Conservation (phyloP, 2,888 invertebrate species). For the Dione vanillae region DNA sequence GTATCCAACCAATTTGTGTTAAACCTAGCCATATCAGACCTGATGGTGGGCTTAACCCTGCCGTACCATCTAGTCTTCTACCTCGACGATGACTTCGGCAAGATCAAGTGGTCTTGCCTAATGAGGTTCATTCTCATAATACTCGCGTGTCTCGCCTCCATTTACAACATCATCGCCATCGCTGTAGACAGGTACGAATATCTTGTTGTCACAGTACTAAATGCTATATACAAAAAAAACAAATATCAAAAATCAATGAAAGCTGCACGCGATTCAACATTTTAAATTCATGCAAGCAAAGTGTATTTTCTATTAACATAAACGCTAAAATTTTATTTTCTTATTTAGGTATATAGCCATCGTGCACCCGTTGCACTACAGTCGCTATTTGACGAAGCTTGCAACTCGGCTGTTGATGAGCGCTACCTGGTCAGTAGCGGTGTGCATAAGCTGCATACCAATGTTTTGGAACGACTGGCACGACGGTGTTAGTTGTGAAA, state of each 20-base stretch:
- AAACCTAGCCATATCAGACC: constrained; percentile 91
- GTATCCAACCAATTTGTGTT: constrained; percentile 91
- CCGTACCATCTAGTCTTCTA: constrained; percentile 92
- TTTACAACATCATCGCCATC: constrained; percentile 90
- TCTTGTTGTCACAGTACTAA: constrained; percentile 26
- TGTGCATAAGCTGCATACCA: constrained; percentile 87
- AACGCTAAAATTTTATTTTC: neutral
- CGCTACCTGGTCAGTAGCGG: constrained; percentile 87
- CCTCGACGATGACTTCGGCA: constrained; percentile 85
- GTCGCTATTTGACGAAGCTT: constrained; percentile 89
- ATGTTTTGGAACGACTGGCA: constrained; percentile 92
- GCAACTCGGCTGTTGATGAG: constrained; percentile 86
- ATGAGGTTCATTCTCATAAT: constrained; percentile 89
- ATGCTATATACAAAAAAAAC: neutral
- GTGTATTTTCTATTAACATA: constrained; percentile 5
- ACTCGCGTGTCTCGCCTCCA: constrained; percentile 91
- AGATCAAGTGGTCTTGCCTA: constrained; percentile 86
- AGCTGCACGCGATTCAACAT: constrained; percentile 13
- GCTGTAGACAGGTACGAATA: constrained; percentile 87
- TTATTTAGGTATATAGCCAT: constrained; percentile 88
- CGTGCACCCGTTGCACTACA: constrained; percentile 91
- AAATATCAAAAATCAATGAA: constrained; percentile 17
- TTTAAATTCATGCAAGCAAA: constrained; percentile 8
- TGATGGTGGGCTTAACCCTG: constrained; percentile 90
- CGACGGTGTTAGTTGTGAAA: constrained; percentile 85